A percentile compares a stretch with the other conserved stretches of the same genome.
These are phyloP conservation scores for Antennarius striatus DNA, from an alignment of 2,113 vertebrate species.

Conservation along the genomic window DNA sequence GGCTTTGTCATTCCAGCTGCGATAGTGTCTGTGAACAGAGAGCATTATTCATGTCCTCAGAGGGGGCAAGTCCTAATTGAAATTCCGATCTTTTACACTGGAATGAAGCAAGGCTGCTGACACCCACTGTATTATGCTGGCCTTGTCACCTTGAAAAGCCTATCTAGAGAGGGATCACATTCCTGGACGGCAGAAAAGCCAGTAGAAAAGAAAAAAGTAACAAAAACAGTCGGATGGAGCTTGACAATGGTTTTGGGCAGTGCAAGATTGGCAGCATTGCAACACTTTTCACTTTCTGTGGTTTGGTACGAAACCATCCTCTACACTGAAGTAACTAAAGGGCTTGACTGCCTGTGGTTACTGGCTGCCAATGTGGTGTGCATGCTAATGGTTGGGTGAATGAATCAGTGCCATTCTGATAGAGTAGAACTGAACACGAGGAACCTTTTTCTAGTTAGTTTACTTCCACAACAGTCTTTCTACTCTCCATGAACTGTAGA, in stretches of 20 bases:
- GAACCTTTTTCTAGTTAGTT: slow-evolving; percentile 58
- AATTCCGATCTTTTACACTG: slow-evolving; percentile 75
- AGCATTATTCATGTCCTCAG: slow-evolving; percentile 77
- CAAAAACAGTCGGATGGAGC: slow-evolving; percentile 30
- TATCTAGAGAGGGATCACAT: slow-evolving; percentile 53
- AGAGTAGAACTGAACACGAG: slow-evolving; percentile 67
- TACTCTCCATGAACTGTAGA: slow-evolving; percentile 35
- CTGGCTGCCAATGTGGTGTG: slow-evolving; percentile 59
- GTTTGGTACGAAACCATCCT: slow-evolving; percentile 37
- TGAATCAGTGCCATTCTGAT: slow-evolving; percentile 71
- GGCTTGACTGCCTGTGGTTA: slow-evolving; percentile 55
- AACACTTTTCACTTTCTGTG: slow-evolving; percentile 16
- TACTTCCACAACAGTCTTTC: slow-evolving; percentile 36
- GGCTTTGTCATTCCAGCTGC: slow-evolving; percentile 75
- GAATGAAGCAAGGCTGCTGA: slow-evolving; percentile 58
- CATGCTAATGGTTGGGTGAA: slow-evolving; percentile 72
- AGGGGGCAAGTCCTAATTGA: slow-evolving; percentile 76
- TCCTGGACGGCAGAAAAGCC: slow-evolving; percentile 41
- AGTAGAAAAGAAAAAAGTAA: slow-evolving; percentile 6
- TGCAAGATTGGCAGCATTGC: background rate
- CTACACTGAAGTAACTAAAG: slow-evolving; percentile 57
- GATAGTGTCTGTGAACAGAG: slow-evolving; percentile 73
- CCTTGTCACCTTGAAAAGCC: slow-evolving; percentile 72
- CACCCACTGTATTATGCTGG: slow-evolving; percentile 71
- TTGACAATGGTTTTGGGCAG: slow-evolving; percentile 21